Base-by-base conservation (phyloP, 2,888 invertebrate species). In the Hartigia nigra region DNA sequence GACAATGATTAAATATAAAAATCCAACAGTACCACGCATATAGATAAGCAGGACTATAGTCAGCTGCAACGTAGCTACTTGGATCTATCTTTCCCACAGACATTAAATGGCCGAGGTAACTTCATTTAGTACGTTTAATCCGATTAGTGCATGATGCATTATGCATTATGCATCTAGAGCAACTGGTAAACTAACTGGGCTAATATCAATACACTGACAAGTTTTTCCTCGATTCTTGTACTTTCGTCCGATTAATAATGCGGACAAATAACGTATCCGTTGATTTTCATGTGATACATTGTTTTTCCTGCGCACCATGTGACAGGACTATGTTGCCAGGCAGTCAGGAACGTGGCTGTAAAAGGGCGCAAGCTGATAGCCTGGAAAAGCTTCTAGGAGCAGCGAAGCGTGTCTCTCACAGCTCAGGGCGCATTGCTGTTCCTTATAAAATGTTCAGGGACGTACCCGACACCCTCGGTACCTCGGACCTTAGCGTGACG, bases 381-480 rank as follows among this genome's bases (percentile, higher is more conserved):
- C 78, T 80, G 85, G 83, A 86, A 86, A 85, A 83, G 83, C 86
- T 83, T 78, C 78, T 84, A 81, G 83, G 80, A 81, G 81, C 84
- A 85, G 70, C 81, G 81, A 81, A 87, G 83, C 84, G 82, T 82
- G 79, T 77, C 79, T 81, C 80, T 84, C 76, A 86, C 84, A 82
- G 81, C 79, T 84, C 78, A 84, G 75, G 78, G 82, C 82, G 81
- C 84, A 82, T 80, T 81, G 81, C 77, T 78, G 72, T 79, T 81
- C 80, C 81, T 83, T 83, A 76, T 72, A 83, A 76, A 83, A 81
- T 77, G 80, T 81, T 80, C 74, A 76, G 69, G 77, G 75, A n/a
- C 55, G 37, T 74, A 69, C 55, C 23, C 23, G 55, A 23, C 55
- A 55, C 55, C 55, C 55, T 55, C 2, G 55, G 55, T 23, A 23